A percentile compares a stretch with the other conserved stretches of the same genome.
Evolutionary conservation across 2,113 vertebrate genomes (phyloP).

Genomic region (Oryzias curvinotus): DNA sequence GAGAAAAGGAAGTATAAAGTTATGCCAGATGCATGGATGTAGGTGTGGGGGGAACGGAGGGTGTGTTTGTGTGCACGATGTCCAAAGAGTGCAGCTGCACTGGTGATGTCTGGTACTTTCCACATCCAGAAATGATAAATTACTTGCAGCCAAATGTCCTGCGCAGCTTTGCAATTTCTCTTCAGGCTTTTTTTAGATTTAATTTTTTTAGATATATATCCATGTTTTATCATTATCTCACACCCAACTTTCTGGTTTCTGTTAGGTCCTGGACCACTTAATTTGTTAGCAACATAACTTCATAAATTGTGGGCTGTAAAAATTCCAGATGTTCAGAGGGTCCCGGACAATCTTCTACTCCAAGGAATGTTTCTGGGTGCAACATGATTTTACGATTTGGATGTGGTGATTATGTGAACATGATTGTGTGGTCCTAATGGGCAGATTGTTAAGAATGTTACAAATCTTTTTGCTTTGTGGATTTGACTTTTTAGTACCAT

Average conservation of each 20-base stretch:
- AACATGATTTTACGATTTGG: slow-evolving; percentile 33
- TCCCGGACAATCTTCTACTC: slow-evolving; percentile 15
- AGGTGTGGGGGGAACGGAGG: slow-evolving; percentile 20
- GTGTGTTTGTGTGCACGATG: slow-evolving; percentile 31
- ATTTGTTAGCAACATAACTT: slow-evolving; percentile 61
- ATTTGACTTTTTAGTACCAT: too few species aligned
- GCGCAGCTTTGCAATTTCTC: slow-evolving; percentile 65
- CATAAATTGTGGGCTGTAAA: slow-evolving; percentile 50
- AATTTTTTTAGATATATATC: slow-evolving; percentile 41
- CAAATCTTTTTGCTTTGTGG: neutral
- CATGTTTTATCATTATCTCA: slow-evolving; percentile 54
- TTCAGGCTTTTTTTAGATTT: slow-evolving; percentile 9
- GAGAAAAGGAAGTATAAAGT: neutral
- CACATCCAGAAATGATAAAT: slow-evolving; percentile 58
- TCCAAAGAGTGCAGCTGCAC: slow-evolving; percentile 56
- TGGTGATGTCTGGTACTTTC: slow-evolving; percentile 80
- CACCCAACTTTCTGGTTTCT: slow-evolving; percentile 59
- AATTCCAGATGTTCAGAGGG: slow-evolving; percentile 51
- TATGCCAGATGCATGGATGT: slow-evolving; percentile 1
- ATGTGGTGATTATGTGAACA: slow-evolving; percentile 19
- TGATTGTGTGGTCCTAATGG: slow-evolving; percentile 6
- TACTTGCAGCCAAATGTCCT: slow-evolving; percentile 61
- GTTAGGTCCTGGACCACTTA: slow-evolving; percentile 49
- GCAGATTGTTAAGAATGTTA: neutral
- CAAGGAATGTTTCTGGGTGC: slow-evolving; percentile 13